phyloP scores from a whole-genome alignment of 92 coral and sea anemone species.

The Porites cylindrica region DNA sequence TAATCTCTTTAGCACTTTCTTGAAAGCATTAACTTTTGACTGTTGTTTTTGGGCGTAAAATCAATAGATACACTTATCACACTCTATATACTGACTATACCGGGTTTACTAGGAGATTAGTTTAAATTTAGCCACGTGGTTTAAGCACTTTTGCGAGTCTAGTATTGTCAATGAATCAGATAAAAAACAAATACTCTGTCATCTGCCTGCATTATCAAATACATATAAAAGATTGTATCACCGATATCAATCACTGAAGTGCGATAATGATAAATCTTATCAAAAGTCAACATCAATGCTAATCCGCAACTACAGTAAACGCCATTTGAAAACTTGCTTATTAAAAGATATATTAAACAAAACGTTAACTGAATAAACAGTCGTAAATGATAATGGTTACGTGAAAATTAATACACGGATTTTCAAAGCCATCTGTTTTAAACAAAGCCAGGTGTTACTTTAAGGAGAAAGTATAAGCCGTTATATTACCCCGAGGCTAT shows the following conservation, averaged over 20 bases:
- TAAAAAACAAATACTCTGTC: not conserved
- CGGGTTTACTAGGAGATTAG: constrained; percentile 2
- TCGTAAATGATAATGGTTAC: constrained; percentile 9
- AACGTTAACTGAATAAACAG: constrained; percentile 8
- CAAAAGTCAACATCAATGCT: not conserved
- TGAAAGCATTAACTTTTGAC: not conserved
- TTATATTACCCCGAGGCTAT: constrained; percentile 28
- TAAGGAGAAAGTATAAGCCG: not conserved
- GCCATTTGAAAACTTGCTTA: not conserved
- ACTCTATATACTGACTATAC: not conserved
- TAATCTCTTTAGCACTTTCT: not conserved
- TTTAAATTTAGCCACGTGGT: constrained; percentile 7
- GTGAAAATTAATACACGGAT: not conserved
- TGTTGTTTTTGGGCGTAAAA: too few relatives aligned
- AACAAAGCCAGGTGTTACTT: constrained; percentile 5
- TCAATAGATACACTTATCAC: not conserved
- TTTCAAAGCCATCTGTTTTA: constrained; percentile 31
- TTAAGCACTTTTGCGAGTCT: not conserved
- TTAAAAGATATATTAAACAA: constrained; percentile 10
- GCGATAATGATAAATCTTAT: not conserved
- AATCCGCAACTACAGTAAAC: not conserved
- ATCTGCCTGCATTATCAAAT: not conserved
- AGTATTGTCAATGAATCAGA: too few relatives aligned
- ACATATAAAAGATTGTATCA: too few relatives aligned
- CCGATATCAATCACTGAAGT: not conserved